A percentile compares a stretch with the other conserved stretches of the same genome.
phyloP scores from a whole-genome alignment of 1,140 invertebrate genomes.

The Caenorhabditis latens region DNA sequence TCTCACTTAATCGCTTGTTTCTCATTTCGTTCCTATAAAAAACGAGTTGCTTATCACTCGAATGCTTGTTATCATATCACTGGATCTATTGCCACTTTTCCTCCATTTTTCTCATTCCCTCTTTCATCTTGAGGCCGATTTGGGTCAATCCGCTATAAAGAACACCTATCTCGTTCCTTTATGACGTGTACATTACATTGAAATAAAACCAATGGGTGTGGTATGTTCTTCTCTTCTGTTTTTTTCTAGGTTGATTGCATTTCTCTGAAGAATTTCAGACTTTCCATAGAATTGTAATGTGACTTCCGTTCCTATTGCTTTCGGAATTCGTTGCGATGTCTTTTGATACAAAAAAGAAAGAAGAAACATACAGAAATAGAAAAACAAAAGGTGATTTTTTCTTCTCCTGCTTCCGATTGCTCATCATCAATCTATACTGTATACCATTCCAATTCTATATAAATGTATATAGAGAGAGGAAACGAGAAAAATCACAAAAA shows the following conservation, averaged over 20 bases:
- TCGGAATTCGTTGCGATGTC: neutral
- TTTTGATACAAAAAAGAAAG: slow-evolving; percentile 7
- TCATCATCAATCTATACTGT: slow-evolving; percentile 53
- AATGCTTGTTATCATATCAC: slow-evolving; percentile 53
- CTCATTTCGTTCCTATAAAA: neutral
- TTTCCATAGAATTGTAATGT: slow-evolving; percentile 17
- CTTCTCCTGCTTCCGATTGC: slow-evolving; percentile 30
- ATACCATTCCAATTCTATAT: slow-evolving; percentile 39
- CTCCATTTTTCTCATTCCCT: slow-evolving; percentile 11
- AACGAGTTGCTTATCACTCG: slow-evolving; percentile 33
- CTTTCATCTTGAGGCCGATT: neutral
- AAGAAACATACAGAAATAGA: neutral
- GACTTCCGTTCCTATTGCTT: slow-evolving; percentile 43
- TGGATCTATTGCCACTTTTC: slow-evolving; percentile 5
- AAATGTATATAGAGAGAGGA: neutral
- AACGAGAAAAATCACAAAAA: neutral
- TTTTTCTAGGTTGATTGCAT: neutral
- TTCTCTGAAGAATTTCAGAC: slow-evolving; percentile 39
- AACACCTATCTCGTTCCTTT: slow-evolving; percentile 22
- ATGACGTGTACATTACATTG: slow-evolving; percentile 43
- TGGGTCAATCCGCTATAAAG: slow-evolving; percentile 48
- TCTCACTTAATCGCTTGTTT: neutral
- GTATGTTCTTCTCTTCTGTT: neutral
- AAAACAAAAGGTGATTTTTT: neutral
- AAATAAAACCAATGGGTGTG: slow-evolving; percentile 55